Evolutionary conservation across 2,888 invertebrate species (phyloP), one percentile per base, ranked within the genome.

Genomic region (Apotomis betuletana): DNA sequence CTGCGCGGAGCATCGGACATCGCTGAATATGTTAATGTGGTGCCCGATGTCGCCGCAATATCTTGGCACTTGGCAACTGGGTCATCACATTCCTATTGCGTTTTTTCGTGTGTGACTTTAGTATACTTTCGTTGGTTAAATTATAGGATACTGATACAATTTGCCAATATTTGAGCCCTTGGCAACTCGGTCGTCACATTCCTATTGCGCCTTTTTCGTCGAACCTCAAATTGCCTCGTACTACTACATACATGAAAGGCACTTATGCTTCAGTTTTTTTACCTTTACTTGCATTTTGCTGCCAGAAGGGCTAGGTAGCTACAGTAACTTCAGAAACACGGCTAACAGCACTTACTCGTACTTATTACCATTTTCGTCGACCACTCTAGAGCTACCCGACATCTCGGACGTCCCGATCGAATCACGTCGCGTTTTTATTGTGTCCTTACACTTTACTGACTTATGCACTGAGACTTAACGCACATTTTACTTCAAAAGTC

Each of bases 21-120:
- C 78, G 85, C 86, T 84, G 88, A 88, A 91, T 90, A 92, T 91
- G 91, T 87, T 90, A 90, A 91, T 91, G 77, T 61, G 67, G 71
- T 54, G 71, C 72, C 71, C 70, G 79, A 78, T 85, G 86, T 82
- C 85, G 79, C 81, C 85, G 83, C 88, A 88, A 87, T 88, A 87
- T 86, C 84, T 83, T 82, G 82, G 80, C 81, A 82, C 84, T 86
- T 84, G 81, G 82, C 81, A 86, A 84, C 85, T 87, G 83, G 79
- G 83, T 79, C 83, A 80, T 80, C 79, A 83, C 82, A 84, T 83
- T 81, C 81, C 81, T 83, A 83, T 82, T 84, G 80, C 80, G 83
- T 82, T 83, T 72, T 49, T 68, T 54, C 44, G 57, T 62, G 36
- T 62, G 49, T 62, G 36, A 38, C 38, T 67, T 59, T 55, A 49